Evolutionary conservation across 2,888 invertebrate species (phyloP).

Genomic region (Microctonus hyperodae): DNA sequence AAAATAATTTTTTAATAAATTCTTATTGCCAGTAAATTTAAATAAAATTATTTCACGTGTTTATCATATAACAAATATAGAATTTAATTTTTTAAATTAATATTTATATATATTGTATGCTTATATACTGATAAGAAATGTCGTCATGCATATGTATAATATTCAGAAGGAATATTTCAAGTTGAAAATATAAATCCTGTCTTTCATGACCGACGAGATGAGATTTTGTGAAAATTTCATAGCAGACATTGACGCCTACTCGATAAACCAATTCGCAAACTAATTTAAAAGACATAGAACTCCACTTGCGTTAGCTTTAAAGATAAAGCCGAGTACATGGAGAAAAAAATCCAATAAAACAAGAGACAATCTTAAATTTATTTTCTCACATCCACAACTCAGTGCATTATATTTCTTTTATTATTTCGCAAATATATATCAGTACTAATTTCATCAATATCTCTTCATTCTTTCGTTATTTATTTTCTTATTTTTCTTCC

Average conservation of each 20-base stretch:
- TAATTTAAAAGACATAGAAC: constrained; percentile 43
- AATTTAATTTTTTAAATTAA: neutral
- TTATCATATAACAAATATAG: neutral
- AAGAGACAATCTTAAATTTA: constrained; percentile 33
- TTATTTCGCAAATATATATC: neutral
- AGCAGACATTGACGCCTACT: constrained; percentile 38
- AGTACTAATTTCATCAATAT: too few species aligned
- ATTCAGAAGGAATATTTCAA: constrained; percentile 7
- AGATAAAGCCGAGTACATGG: neutral
- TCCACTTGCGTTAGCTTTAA: constrained; percentile 31
- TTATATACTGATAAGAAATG: neutral
- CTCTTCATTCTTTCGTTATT: neutral
- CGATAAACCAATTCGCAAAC: constrained; percentile 45
- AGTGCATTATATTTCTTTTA: neutral
- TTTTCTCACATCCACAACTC: constrained; percentile 24
- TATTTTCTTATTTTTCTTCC: too few species aligned
- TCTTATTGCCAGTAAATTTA: neutral
- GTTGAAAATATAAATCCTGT: constrained; percentile 14
- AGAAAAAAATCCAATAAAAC: neutral
- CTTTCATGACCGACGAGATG: neutral
- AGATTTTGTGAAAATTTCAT: constrained; percentile 18
- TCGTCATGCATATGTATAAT: constrained; percentile 6
- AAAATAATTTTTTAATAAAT: neutral
- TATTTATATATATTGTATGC: neutral
- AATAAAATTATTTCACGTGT: neutral